Evolutionary conservation across 2,113 vertebrate genomes (phyloP).

Genomic region (Crotalus tigris): DNA sequence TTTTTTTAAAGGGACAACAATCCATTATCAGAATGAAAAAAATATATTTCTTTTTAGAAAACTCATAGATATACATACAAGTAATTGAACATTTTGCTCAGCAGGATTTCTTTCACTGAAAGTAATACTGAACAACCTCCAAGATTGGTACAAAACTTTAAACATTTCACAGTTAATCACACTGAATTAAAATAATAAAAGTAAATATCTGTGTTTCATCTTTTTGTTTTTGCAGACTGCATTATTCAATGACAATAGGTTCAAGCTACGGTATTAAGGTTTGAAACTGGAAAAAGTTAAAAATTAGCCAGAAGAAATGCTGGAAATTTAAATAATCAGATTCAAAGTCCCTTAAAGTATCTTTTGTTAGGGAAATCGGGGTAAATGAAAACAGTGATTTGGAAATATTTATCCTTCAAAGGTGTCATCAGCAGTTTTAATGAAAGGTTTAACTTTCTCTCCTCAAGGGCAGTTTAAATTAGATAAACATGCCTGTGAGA

Average conservation of each 20-base stretch:
- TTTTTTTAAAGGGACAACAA: neutral
- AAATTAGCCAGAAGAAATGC: neutral
- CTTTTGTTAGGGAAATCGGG: neutral
- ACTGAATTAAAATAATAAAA: constrained; percentile 31
- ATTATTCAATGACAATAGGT: neutral
- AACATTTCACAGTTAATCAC: constrained; percentile 29
- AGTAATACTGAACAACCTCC: constrained; percentile 74
- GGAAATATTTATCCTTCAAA: neutral
- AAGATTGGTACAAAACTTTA: constrained; percentile 58
- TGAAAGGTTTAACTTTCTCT: neutral
- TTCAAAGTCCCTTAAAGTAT: neutral
- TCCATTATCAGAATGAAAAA: neutral
- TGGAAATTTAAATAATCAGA: neutral
- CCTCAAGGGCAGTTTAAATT: neutral
- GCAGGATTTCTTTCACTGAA: constrained; percentile 81
- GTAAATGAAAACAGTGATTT: neutral
- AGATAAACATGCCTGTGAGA: neutral
- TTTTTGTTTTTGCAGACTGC: neutral
- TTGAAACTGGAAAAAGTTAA: neutral
- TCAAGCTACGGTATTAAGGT: neutral
- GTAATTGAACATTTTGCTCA: constrained; percentile 46
- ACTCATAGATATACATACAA: constrained; percentile 47
- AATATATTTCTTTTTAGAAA: neutral
- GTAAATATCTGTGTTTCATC: neutral
- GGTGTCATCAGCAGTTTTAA: neutral